A percentile compares a stretch with the other conserved stretches of the same genome.
These are phyloP conservation scores for Rhinopithecus roxellana DNA, from an alignment of 2,113 vertebrate genomes.

Conservation along the genomic window DNA sequence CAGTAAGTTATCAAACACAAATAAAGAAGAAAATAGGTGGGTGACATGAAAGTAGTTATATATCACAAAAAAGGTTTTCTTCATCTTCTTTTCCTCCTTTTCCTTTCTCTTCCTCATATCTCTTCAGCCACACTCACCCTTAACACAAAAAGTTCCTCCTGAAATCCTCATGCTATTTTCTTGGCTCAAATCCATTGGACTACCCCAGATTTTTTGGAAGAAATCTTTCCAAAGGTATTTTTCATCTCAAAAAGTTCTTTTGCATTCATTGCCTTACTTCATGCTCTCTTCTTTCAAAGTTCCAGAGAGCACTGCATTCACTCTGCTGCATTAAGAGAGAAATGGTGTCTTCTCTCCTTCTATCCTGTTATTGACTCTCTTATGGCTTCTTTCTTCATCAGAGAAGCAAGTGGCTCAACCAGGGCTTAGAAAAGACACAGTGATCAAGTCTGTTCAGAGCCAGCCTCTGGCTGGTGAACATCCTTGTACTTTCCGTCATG, in stretches of 20 bases:
- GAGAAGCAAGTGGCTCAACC: neutral
- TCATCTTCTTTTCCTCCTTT: neutral
- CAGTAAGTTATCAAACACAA: constrained; percentile 12
- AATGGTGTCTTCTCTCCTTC: neutral
- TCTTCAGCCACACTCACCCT: neutral
- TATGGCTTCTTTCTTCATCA: neutral
- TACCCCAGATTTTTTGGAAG: neutral
- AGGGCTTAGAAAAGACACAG: neutral
- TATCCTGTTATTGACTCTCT: neutral
- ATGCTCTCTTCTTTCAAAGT: neutral
- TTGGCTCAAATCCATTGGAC: neutral
- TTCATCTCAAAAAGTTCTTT: neutral
- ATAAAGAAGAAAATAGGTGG: neutral
- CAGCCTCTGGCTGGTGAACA: neutral
- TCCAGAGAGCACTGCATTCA: neutral
- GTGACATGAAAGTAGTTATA: neutral
- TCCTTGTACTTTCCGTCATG: neutral
- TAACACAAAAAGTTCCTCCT: neutral
- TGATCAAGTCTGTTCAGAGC: neutral
- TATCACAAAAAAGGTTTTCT: neutral
- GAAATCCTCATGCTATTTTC: constrained; percentile 4
- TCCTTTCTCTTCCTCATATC: neutral
- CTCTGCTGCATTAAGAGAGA: neutral
- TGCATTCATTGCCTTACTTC: neutral
- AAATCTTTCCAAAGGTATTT: neutral